phyloP scores from a whole-genome alignment of 2,888 invertebrate species.

The Agelastica alni region DNA sequence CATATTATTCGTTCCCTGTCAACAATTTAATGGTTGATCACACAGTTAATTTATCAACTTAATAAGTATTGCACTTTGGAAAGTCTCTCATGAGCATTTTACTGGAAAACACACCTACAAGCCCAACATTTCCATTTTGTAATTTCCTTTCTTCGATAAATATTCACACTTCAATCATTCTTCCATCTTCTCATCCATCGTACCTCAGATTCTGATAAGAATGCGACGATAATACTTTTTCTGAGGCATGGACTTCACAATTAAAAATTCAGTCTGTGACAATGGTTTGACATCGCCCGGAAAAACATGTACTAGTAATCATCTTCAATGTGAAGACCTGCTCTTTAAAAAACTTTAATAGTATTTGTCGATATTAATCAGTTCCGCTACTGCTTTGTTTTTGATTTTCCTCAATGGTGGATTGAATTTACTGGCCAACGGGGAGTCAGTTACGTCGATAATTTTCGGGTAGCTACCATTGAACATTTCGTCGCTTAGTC shows the following conservation, averaged over 20 bases:
- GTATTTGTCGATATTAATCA: constrained; percentile 44
- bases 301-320: constrained; percentile 1
- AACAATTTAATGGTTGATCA: no score
- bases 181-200: neutral
- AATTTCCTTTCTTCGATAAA: no score
- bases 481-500: constrained; percentile 51
- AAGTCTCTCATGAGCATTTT: no score
- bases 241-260: constrained; percentile 26
- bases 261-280: constrained; percentile 30
- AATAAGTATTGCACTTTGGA: no score
- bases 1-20: no score
- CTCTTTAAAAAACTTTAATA: constrained; percentile 12
- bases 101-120: no score
- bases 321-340: constrained; percentile 23
- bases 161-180: no score
- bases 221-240: constrained; percentile 27
- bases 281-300: constrained; percentile 23
- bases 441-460: constrained; percentile 51
- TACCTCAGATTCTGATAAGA: constrained; percentile 19
- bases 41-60: no score
- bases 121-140: no score
- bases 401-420: constrained; percentile 51
- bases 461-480: constrained; percentile 46
- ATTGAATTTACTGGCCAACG: constrained; percentile 49
- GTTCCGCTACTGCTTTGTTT: constrained; percentile 44